Conservation (phyloP, 2,888 invertebrate species). For the Synanthedon tipuliformis region DNA sequence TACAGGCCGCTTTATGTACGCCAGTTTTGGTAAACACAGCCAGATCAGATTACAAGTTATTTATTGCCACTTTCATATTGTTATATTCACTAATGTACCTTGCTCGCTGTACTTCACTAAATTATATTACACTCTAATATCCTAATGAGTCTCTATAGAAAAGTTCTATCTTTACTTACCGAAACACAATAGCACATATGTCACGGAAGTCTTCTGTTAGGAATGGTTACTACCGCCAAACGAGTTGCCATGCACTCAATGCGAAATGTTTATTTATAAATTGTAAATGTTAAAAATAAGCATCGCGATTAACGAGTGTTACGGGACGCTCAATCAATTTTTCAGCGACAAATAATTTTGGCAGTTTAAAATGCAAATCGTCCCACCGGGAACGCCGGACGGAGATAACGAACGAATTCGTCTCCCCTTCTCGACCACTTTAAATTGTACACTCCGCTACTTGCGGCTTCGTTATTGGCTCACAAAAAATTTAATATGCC, state of each 20-base stretch:
- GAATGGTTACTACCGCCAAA: no score
- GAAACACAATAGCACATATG: no score
- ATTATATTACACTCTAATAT: no score
- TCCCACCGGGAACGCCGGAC: constrained; percentile 1
- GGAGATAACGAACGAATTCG: not conserved
- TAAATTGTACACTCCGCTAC: not conserved
- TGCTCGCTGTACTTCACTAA: no score
- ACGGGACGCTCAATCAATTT: not conserved
- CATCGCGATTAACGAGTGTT: not conserved
- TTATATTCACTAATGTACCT: not conserved
- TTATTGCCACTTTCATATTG: not conserved
- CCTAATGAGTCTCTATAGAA: no score
- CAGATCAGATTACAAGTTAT: not conserved
- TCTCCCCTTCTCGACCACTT: not conserved
- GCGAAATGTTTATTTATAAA: not conserved
- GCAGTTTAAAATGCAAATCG: constrained; percentile 2
- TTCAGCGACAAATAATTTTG: not conserved
- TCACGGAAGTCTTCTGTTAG: no score
- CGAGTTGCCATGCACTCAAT: no score
- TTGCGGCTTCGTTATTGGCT: not conserved
- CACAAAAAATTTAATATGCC: no score
- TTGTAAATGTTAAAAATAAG: not conserved
- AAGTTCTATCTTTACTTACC: no score
- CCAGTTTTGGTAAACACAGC: not conserved
- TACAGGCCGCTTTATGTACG: not conserved